Conservation (phyloP, 2,888 invertebrate genomes). For the Tinea pellionella region DNA sequence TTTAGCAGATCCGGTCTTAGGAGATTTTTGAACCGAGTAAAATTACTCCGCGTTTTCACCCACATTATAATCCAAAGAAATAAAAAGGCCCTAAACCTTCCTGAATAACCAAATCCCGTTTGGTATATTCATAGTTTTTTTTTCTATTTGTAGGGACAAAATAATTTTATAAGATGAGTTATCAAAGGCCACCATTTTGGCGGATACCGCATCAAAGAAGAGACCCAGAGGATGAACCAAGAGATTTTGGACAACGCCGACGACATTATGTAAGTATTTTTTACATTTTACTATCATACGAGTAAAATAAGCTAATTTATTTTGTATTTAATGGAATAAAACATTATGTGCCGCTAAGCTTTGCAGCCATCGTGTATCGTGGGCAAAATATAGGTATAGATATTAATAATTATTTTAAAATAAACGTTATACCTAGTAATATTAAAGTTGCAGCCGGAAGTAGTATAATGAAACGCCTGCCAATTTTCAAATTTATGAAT, state of each 20-base stretch:
- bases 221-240: conserved; percentile 52
- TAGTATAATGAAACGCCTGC: background rate
- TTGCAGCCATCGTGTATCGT: too few relatives aligned
- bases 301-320: too few relatives aligned
- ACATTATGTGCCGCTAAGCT: too few relatives aligned
- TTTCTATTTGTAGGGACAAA: background rate
- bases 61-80: too few relatives aligned
- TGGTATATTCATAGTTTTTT: too few relatives aligned
- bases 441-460: background rate
- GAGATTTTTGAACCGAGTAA: too few relatives aligned
- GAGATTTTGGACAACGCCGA: conserved; percentile 33
- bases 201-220: conserved; percentile 55
- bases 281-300: too few relatives aligned
- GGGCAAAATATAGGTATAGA: too few relatives aligned
- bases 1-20: too few relatives aligned
- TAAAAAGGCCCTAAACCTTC: too few relatives aligned
- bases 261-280: conserved; percentile 27
- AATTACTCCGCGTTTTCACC: too few relatives aligned
- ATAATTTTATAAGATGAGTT: conserved; percentile 51
- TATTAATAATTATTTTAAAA: background rate
- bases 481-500: background rate
- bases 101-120: too few relatives aligned
- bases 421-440: background rate
- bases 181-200: conserved; percentile 75
- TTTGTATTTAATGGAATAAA: background rate